Evolutionary conservation across 2,113 vertebrate genomes (phyloP), one percentile per base, ranked within the genome.

Genomic region (Dasyornis broadbenti): DNA sequence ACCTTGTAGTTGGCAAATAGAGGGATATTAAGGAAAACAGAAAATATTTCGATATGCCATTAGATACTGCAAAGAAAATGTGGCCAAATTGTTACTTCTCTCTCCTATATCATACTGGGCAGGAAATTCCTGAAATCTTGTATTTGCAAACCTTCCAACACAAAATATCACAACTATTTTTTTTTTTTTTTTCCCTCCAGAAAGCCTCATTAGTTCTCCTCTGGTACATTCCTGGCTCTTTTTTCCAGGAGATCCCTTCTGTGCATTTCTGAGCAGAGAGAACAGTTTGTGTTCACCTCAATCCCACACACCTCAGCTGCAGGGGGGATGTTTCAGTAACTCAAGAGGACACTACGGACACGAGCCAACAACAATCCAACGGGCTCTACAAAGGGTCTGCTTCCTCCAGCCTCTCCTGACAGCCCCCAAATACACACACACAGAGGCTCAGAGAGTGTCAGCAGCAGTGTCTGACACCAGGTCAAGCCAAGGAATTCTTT

Each of bases 1-100:
- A 75, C 28, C 72, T 91, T 94, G 80, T 92, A 86, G 65, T 31
- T 96, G 92, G 77, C 86, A 90, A 92, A 92, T 27, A 95, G 75
- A 80, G 4, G 59, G 33, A 44, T 76, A 95, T 82, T 94, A 95
- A 95, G 15, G 47, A 80, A 91, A 95, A 94, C 3, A 72, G 68
- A 90, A 95, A 92, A 79, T 92, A 90, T 95, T 93, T 92, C 93
- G 44, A 57, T 78, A 30, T 65, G 72, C 47, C 65, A 68, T 84
- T 92, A 94, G 69, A 42, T 49, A 53, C 49, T 61, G 37, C 53
- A 92, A 17, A 65, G 53, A 69, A 92, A 89, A 27, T 1, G 6
- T 56, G 49, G 49, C 44, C n/a, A 82, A 86, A 69, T 54, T 76
- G 35, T 65, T 86, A 56, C 19, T 81, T 80, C 47, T 83, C 28